A percentile compares a stretch with the other conserved stretches of the same genome.
Conservation (phyloP, 2,888 invertebrate genomes). For the Beris chalybata region DNA sequence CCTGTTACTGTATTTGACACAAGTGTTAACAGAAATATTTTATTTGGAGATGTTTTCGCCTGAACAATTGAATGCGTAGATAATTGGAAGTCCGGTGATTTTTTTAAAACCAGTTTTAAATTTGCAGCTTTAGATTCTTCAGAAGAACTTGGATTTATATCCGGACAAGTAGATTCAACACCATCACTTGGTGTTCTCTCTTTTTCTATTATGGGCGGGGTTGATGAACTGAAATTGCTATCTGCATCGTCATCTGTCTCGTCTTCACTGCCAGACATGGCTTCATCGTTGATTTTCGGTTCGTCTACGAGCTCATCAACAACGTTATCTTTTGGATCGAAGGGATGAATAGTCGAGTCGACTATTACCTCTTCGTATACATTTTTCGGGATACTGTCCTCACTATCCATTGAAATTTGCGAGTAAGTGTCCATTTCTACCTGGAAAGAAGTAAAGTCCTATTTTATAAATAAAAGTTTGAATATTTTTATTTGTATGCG, state of each 20-base stretch:
- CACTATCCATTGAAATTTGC: constrained; percentile 20
- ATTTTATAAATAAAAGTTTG: no score
- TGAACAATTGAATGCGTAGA: constrained; percentile 24
- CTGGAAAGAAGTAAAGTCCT: background rate
- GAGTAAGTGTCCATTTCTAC: constrained; percentile 19
- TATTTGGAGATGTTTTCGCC: constrained; percentile 26
- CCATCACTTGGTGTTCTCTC: background rate
- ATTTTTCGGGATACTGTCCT: constrained; percentile 9
- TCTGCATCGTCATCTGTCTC: constrained; percentile 6
- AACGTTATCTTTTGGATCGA: background rate
- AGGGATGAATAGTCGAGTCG: constrained; percentile 6
- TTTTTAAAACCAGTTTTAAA: constrained; percentile 36
- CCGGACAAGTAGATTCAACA: background rate
- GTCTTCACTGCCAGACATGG: constrained; percentile 5
- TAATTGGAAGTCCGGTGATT: constrained; percentile 28
- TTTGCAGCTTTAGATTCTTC: constrained; percentile 24
- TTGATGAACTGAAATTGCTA: background rate
- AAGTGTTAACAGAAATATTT: constrained; percentile 33
- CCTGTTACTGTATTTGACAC: constrained; percentile 33
- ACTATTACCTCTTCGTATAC: constrained; percentile 14
- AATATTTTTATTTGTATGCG: no score
- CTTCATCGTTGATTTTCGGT: background rate
- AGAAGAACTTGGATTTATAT: constrained; percentile 1
- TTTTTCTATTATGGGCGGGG: background rate
- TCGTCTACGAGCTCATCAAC: background rate